Percentiles rank a stretch among this genome's conserved stretches.
These are phyloP conservation scores for Mactra quadrangularis DNA, from an alignment of 1,140 invertebrate species.

Conservation along the genomic window DNA sequence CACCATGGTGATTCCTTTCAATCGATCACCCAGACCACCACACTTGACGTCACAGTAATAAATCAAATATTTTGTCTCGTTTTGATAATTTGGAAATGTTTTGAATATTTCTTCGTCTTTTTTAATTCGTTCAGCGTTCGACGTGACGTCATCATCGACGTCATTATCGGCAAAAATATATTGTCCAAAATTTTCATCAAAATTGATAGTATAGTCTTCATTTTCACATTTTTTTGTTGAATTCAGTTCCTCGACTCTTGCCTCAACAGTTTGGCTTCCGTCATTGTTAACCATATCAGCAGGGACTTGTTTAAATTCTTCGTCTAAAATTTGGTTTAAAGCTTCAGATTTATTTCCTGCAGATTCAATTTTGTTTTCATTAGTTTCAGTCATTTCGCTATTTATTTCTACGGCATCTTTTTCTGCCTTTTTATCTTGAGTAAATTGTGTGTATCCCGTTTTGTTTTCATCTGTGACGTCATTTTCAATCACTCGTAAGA, in stretches of 20 bases:
- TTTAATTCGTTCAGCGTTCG: not conserved
- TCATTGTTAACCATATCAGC: too few relatives aligned
- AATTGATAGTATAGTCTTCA: not conserved
- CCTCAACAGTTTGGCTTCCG: too few relatives aligned
- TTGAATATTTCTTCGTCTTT: conserved; percentile 23
- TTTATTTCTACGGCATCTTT: too few relatives aligned
- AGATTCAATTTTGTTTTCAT: too few relatives aligned
- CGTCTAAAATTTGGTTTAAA: too few relatives aligned
- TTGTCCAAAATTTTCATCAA: not conserved
- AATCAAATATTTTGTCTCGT: conserved; percentile 42
- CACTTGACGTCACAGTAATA: conserved; percentile 38
- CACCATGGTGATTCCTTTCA: conserved; percentile 29
- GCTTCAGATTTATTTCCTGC: too few relatives aligned
- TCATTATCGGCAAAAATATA: not conserved
- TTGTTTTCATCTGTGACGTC: not conserved
- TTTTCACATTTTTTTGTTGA: too few relatives aligned
- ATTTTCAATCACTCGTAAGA: not conserved
- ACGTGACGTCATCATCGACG: not conserved
- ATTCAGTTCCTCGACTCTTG: too few relatives aligned
- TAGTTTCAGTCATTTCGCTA: too few relatives aligned
- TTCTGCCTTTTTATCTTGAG: too few relatives aligned
- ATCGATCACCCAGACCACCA: conserved; percentile 12
- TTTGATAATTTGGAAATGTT: conserved; percentile 51
- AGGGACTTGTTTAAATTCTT: too few relatives aligned
- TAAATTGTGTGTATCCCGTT: too few relatives aligned